Conservation (phyloP, 1,140 invertebrate species). For the Chelonus insularis region DNA sequence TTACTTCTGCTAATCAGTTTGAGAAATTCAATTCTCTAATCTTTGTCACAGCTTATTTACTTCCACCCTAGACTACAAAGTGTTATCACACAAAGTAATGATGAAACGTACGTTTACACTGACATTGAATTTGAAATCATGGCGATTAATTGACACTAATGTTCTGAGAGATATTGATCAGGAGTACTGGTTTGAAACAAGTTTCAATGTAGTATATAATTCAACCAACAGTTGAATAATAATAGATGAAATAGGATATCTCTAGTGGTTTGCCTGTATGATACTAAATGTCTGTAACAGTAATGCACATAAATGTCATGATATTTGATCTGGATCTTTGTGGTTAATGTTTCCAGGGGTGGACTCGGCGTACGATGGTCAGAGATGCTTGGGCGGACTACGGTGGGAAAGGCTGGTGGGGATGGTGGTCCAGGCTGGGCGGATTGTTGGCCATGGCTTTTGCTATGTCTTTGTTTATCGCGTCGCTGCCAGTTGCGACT, state of each 20-base stretch:
- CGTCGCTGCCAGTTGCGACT: constrained; percentile 52
- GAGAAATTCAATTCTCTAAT: too few species aligned
- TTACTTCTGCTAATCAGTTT: too few species aligned
- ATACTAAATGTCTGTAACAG: constrained; percentile 1
- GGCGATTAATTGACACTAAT: too few species aligned
- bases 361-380: constrained; percentile 80
- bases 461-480: constrained; percentile 64
- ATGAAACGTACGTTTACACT: too few species aligned
- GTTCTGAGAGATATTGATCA: too few species aligned
- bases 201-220: not conserved
- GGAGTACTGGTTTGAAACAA: too few species aligned
- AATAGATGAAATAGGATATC: not conserved
- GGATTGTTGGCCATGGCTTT: constrained; percentile 64
- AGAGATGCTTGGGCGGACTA: constrained; percentile 60
- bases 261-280: not conserved
- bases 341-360: constrained; percentile 64
- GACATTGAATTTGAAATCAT: too few species aligned
- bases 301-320: not conserved
- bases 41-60: too few species aligned
- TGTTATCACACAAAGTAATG: too few species aligned
- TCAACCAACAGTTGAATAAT: too few species aligned
- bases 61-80: too few species aligned
- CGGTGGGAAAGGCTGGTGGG: constrained; percentile 65
- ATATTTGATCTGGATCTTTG: not conserved
- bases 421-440: constrained; percentile 67